Conservation (phyloP, 2,113 vertebrate genomes). For the Grus americana region DNA sequence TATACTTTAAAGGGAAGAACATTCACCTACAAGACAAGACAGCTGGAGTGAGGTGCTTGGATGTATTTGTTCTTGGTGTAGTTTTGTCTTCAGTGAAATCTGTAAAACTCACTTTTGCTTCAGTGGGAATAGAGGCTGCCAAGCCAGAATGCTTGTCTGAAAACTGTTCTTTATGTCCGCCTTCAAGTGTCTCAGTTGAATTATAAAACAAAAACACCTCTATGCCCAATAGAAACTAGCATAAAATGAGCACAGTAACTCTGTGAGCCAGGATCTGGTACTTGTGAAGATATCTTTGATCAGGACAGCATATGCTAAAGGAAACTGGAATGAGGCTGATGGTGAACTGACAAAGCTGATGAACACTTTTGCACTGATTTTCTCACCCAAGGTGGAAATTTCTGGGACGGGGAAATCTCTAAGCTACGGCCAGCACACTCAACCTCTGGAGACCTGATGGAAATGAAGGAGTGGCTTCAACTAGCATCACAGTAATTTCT, state of each 20-base stretch:
- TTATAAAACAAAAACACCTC: background rate
- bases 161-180: background rate
- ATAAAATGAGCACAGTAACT: background rate
- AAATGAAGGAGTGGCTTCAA: background rate
- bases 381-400: background rate
- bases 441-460: background rate
- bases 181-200: background rate
- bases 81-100: background rate
- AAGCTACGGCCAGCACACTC: background rate
- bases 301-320: background rate
- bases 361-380: background rate
- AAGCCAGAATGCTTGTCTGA: conserved; percentile 16
- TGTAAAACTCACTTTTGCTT: conserved; percentile 39
- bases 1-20: conserved; percentile 27
- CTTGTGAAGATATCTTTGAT: background rate
- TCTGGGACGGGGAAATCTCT: background rate
- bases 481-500: background rate
- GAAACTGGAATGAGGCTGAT: background rate
- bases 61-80: background rate
- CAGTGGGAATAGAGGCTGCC: conserved; percentile 19
- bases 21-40: conserved; percentile 30
- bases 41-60: conserved; percentile 22
- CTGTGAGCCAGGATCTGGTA: background rate
- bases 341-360: background rate
- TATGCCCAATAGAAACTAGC: background rate